phyloP scores from a whole-genome alignment of 2,888 invertebrate genomes.

The Brassicogethes aeneus region DNA sequence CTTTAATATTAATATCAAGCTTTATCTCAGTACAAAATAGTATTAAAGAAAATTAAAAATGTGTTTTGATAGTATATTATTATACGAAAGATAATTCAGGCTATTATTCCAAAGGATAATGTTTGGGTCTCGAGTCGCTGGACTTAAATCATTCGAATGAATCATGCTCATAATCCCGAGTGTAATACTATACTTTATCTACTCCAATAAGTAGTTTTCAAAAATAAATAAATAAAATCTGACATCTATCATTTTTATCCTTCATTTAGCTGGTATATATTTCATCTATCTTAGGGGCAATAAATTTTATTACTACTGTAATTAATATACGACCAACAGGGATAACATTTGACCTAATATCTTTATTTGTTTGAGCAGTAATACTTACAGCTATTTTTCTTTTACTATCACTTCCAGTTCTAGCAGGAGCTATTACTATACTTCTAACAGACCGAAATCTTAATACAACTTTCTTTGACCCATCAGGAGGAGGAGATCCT shows the following conservation, averaged over 20 bases:
- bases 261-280: slow-evolving; percentile 69
- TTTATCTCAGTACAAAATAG: no score
- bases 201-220: no score
- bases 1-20: no score
- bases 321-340: slow-evolving; percentile 58
- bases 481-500: slow-evolving; percentile 70
- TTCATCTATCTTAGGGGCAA: slow-evolving; percentile 64
- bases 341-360: slow-evolving; percentile 54
- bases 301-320: slow-evolving; percentile 73
- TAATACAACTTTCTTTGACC: slow-evolving; percentile 76
- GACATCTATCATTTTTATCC: slow-evolving; percentile 72
- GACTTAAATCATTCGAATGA: no score
- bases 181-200: no score
- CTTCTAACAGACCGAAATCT: slow-evolving; percentile 70
- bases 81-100: no score
- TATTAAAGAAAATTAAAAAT: no score
- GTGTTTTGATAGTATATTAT: no score
- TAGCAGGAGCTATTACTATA: slow-evolving; percentile 76
- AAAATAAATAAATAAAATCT: no score
- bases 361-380: slow-evolving; percentile 68
- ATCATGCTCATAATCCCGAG: no score
- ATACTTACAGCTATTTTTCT: slow-evolving; percentile 56
- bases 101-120: no score
- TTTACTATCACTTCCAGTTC: slow-evolving; percentile 60
- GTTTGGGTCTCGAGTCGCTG: no score